Evolutionary conservation across 2,113 vertebrate genomes (phyloP).

Genomic region (Thunnus thynnus): DNA sequence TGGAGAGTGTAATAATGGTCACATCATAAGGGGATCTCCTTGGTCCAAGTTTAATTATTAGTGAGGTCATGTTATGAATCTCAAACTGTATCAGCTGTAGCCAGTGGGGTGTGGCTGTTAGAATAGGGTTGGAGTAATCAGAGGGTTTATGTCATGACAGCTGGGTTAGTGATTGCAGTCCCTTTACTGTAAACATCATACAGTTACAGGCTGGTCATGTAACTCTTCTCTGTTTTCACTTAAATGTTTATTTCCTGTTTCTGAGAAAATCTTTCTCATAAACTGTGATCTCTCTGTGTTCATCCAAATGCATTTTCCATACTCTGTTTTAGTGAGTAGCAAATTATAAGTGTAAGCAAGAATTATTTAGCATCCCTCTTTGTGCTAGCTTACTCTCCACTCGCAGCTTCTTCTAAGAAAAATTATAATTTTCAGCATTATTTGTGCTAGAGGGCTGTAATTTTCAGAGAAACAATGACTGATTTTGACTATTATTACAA

Average conservation of each 20-base stretch:
- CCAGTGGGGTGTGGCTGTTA: slow-evolving; percentile 53
- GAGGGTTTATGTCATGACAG: slow-evolving; percentile 50
- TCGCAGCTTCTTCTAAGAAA: background rate
- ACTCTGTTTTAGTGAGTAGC: slow-evolving; percentile 6
- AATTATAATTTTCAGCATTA: background rate
- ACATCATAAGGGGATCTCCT: slow-evolving; percentile 39
- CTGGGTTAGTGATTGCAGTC: slow-evolving; percentile 40
- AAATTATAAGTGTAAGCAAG: background rate
- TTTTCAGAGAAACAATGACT: slow-evolving; percentile 9
- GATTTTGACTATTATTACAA: background rate
- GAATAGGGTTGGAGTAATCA: background rate
- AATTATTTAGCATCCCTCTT: background rate
- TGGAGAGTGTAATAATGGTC: slow-evolving; percentile 46
- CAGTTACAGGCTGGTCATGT: background rate
- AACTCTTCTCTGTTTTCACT: slow-evolving; percentile 29
- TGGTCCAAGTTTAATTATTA: slow-evolving; percentile 38
- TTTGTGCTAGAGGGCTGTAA: background rate
- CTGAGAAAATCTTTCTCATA: background rate
- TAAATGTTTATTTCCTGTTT: slow-evolving; percentile 37
- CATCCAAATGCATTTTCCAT: slow-evolving; percentile 15
- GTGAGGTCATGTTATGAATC: slow-evolving; percentile 18
- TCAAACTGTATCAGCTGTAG: slow-evolving; percentile 28
- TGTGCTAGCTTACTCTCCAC: slow-evolving; percentile 6
- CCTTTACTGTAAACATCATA: slow-evolving; percentile 21
- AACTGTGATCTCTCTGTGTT: background rate